Percentiles rank a stretch among this genome's conserved stretches.
phyloP scores from a whole-genome alignment of 1,140 invertebrate species.

The Eulimnadia texana region DNA sequence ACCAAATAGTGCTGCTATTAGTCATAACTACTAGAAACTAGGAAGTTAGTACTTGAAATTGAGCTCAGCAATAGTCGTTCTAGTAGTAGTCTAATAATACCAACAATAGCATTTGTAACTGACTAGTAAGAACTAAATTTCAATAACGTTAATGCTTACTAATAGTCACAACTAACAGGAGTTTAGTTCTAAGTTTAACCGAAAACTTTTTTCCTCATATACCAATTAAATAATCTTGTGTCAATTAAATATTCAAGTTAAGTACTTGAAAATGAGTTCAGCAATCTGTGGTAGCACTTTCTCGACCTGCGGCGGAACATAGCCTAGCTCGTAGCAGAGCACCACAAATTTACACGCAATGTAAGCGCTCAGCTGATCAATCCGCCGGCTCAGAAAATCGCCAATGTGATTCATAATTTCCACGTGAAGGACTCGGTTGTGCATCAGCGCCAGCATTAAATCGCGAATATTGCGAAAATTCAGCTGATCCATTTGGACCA shows the following conservation, averaged over 20 bases:
- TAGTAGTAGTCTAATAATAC: no score
- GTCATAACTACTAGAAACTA: no score
- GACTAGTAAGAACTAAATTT: no score
- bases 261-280: slow-evolving; percentile 19
- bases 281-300: slow-evolving; percentile 15
- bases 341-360: slow-evolving; percentile 33
- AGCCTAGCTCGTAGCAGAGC: slow-evolving; percentile 33
- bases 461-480: neutral
- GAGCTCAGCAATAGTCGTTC: no score
- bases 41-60: no score
- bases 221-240: no score
- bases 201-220: no score
- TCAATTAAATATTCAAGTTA: neutral
- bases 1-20: no score
- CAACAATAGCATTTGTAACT: no score
- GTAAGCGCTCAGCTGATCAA: slow-evolving; percentile 29
- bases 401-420: slow-evolving; percentile 31
- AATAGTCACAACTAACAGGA: no score
- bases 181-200: no score
- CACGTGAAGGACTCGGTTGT: slow-evolving; percentile 13
- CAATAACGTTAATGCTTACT: no score
- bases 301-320: slow-evolving; percentile 26
- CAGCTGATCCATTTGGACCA: neutral
- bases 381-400: slow-evolving; percentile 29
- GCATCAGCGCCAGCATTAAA: neutral